These are phyloP conservation scores for Sinonovacula constricta DNA, from an alignment of 1,140 invertebrate species.

Conservation along the genomic window DNA sequence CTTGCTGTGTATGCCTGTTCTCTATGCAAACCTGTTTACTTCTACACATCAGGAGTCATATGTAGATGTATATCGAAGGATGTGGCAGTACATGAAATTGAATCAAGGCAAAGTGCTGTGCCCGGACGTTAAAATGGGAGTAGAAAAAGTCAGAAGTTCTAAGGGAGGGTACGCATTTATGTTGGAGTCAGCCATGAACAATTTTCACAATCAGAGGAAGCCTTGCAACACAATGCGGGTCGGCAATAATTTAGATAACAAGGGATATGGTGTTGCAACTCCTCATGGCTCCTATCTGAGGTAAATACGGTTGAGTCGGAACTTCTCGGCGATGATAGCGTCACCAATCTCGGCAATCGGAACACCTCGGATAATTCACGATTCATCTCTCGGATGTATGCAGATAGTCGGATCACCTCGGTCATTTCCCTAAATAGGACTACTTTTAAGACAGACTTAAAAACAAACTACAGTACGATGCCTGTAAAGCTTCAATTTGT, in stretches of 20 bases:
- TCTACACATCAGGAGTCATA: constrained; percentile 94
- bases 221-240: constrained; percentile 94
- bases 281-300: constrained; percentile 89
- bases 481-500: too few species aligned
- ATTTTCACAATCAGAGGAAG: constrained; percentile 75
- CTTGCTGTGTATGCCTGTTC: too few species aligned
- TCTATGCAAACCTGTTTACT: too few species aligned
- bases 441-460: too few species aligned
- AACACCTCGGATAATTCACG: too few species aligned
- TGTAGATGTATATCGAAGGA: constrained; percentile 80
- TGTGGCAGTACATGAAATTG: constrained; percentile 82
- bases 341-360: too few species aligned
- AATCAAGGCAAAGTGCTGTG: constrained; percentile 79
- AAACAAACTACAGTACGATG: too few species aligned
- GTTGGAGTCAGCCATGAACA: constrained; percentile 76
- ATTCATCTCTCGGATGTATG: too few species aligned
- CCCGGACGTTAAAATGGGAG: constrained; percentile 61
- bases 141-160: constrained; percentile 70
- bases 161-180: constrained; percentile 83
- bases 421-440: too few species aligned
- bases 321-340: too few species aligned
- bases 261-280: constrained; percentile 96
- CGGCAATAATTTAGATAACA: constrained; percentile 90
- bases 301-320: too few species aligned
- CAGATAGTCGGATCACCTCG: too few species aligned